A percentile compares a stretch with the other conserved stretches of the same genome.
These are phyloP conservation scores for Cervus canadensis DNA, from an alignment of 2,113 vertebrate species.

Conservation along the genomic window DNA sequence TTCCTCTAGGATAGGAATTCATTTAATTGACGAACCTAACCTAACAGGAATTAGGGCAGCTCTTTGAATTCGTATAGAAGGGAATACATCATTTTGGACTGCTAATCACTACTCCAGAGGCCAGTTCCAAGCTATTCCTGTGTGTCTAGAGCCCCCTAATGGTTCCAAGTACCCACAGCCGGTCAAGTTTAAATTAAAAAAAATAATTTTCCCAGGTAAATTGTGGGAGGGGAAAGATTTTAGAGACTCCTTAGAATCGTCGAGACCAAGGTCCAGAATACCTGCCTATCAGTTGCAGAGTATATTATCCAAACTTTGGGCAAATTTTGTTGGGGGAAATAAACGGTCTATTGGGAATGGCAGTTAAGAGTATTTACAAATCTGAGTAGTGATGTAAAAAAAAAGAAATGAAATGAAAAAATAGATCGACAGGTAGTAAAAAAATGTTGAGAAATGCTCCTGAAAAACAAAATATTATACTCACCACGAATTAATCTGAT, in stretches of 20 bases:
- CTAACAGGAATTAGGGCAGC: not conserved
- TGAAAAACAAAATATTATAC: not conserved
- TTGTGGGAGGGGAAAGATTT: not conserved
- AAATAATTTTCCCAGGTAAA: not conserved
- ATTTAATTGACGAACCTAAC: not conserved
- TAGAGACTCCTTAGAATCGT: not conserved
- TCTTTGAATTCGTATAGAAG: not conserved
- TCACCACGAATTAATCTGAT: not conserved
- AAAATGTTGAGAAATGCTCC: not conserved
- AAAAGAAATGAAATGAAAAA: not conserved
- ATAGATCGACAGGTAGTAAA: not conserved
- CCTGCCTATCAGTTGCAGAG: not conserved
- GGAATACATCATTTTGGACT: not conserved
- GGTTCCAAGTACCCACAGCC: not conserved
- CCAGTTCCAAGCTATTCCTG: not conserved
- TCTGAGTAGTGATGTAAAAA: not conserved
- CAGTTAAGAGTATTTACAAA: not conserved
- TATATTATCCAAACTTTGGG: not conserved
- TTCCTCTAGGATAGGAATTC: not conserved
- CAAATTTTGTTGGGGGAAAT: not conserved
- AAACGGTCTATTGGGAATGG: not conserved
- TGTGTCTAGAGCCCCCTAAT: not conserved
- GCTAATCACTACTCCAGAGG: fast-evolving
- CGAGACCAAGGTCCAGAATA: not conserved
- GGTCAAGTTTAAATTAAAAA: not conserved